phyloP scores from a whole-genome alignment of 1,140 invertebrate genomes.

The Pectinophora gossypiella region DNA sequence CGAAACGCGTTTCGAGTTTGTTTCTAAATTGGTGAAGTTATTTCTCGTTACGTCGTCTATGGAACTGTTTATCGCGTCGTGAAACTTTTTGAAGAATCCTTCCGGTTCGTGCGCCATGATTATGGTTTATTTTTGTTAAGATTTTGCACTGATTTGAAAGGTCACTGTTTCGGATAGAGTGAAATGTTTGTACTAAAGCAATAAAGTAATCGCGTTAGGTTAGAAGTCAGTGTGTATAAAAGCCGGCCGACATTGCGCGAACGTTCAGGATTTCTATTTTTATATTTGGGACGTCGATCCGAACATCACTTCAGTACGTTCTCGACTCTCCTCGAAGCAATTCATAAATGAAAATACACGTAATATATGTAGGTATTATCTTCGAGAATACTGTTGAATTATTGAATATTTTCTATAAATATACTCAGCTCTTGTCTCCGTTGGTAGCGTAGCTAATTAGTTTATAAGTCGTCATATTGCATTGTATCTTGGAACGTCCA shows the following conservation, averaged over 20 bases:
- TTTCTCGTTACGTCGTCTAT: slow-evolving; percentile 59
- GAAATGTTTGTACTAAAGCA: slow-evolving; percentile 7
- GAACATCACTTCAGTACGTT: slow-evolving; percentile 37
- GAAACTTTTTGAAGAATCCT: slow-evolving; percentile 63
- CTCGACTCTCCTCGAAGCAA: not conserved
- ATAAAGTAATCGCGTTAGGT: slow-evolving; percentile 26
- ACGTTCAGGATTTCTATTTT: slow-evolving; percentile 56
- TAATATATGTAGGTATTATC: too few relatives aligned
- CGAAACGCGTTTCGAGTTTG: slow-evolving; percentile 49
- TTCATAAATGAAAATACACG: slow-evolving; percentile 2
- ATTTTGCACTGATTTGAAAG: not conserved
- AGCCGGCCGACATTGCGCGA: slow-evolving; percentile 42
- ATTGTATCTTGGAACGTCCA: too few relatives aligned
- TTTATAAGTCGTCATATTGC: too few relatives aligned
- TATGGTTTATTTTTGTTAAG: slow-evolving; percentile 20
- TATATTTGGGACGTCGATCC: slow-evolving; percentile 48
- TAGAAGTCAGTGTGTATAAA: slow-evolving; percentile 23
- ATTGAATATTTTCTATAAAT: too few relatives aligned
- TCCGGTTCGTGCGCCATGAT: slow-evolving; percentile 43
- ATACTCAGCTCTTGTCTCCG: not conserved
- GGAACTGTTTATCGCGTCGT: slow-evolving; percentile 47
- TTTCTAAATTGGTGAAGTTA: slow-evolving; percentile 68
- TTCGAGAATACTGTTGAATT: slow-evolving; percentile 3
- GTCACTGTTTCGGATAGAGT: not conserved
- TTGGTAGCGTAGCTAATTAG: not conserved